A percentile compares a stretch with the other conserved stretches of the same genome.
Conservation (phyloP, 1,140 invertebrate species). For the Penaeus japonicus region DNA sequence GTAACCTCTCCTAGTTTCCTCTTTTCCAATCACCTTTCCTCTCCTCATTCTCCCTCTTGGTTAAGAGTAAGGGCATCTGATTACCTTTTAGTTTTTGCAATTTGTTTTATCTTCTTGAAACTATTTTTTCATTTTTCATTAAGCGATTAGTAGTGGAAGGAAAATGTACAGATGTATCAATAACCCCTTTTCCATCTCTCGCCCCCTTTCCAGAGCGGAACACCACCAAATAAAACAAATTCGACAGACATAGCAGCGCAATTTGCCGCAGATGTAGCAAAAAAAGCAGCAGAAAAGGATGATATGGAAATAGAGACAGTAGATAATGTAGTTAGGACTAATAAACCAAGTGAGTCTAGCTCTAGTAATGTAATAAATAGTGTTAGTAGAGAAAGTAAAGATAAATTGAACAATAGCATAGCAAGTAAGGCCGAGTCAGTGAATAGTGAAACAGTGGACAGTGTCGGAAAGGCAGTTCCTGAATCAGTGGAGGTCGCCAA, state of each 20-base stretch:
- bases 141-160: too few species aligned
- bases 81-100: too few species aligned
- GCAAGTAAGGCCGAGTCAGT: slow-evolving; percentile 40
- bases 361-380: slow-evolving; percentile 50
- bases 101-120: background rate
- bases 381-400: slow-evolving; percentile 53
- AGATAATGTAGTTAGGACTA: slow-evolving; percentile 49
- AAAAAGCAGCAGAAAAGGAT: slow-evolving; percentile 51
- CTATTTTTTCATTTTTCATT: background rate
- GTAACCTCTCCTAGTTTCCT: background rate
- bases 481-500: slow-evolving; percentile 39
- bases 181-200: background rate
- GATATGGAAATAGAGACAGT: slow-evolving; percentile 34
- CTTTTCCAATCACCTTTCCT: background rate
- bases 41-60: background rate
- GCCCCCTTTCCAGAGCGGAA: slow-evolving; percentile 42
- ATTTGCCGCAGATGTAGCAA: slow-evolving; percentile 47
- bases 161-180: background rate
- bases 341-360: slow-evolving; percentile 53
- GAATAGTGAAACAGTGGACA: slow-evolving; percentile 43
- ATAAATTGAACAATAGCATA: slow-evolving; percentile 53
- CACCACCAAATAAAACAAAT: slow-evolving; percentile 42
- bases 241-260: slow-evolving; percentile 37
- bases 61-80: too few species aligned
- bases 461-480: slow-evolving; percentile 45